Percentiles rank a stretch among this genome's conserved stretches.
phyloP scores from a whole-genome alignment of 1,140 invertebrate species.

The Cepaea nemoralis region DNA sequence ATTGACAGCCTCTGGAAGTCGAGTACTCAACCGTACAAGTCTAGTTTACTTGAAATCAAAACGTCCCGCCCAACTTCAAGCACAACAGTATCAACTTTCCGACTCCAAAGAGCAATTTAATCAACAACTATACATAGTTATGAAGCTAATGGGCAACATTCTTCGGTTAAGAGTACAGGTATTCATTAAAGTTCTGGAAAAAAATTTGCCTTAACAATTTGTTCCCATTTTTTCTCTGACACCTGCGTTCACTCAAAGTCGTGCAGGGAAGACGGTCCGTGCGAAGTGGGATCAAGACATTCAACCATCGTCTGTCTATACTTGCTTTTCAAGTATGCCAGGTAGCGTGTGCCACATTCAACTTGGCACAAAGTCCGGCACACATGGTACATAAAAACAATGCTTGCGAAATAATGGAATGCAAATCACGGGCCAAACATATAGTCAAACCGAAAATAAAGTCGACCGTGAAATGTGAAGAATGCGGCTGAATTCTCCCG shows the following conservation, averaged over 20 bases:
- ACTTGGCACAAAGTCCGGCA: background rate
- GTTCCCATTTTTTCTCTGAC: no score
- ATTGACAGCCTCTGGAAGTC: no score
- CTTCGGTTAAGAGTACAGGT: no score
- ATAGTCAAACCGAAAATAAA: background rate
- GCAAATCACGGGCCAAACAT: background rate
- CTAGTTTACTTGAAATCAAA: no score
- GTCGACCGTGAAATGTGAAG: background rate
- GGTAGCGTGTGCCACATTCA: background rate
- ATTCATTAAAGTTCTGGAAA: no score
- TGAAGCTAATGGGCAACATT: no score
- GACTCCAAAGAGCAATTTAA: no score
- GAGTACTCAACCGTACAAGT: no score
- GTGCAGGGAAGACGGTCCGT: background rate
- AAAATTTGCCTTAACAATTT: no score
- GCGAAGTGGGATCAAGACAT: background rate
- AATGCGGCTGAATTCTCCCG: background rate
- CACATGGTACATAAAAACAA: background rate
- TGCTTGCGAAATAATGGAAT: conserved; percentile 15
- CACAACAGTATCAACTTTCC: no score
- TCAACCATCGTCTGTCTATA: background rate
- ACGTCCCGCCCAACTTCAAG: no score
- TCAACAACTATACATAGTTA: no score
- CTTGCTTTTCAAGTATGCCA: background rate
- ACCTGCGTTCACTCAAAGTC: background rate